A percentile compares a stretch with the other conserved stretches of the same genome.
phyloP scores from a whole-genome alignment of 2,113 vertebrate genomes.

The Lepus americanus region DNA sequence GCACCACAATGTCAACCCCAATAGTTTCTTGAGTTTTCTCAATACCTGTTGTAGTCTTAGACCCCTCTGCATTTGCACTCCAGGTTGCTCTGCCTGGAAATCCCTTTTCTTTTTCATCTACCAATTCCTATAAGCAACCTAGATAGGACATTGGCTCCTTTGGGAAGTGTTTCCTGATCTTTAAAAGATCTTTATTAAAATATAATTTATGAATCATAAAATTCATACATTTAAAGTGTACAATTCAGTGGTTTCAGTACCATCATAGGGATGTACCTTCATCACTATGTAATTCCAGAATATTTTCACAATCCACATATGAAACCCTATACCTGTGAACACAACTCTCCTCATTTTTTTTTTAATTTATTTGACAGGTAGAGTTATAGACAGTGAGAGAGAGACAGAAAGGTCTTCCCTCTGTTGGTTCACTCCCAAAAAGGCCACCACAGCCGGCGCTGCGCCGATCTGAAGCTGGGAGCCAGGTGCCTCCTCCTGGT shows the following conservation, averaged over 20 bases:
- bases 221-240: not conserved
- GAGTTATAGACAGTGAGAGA: too few species aligned
- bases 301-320: not conserved
- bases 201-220: not conserved
- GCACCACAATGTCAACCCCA: too few species aligned
- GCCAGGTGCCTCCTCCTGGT: too few species aligned
- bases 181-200: not conserved
- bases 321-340: not conserved
- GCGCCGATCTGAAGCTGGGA: too few species aligned
- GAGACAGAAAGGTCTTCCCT: too few species aligned
- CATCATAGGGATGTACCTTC: not conserved
- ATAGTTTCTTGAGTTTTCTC: not conserved
- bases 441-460: not conserved
- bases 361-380: too few species aligned
- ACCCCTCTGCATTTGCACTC: not conserved
- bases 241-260: not conserved
- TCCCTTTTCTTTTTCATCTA: not conserved
- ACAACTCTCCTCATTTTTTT: not conserved
- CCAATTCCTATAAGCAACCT: not conserved
- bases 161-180: not conserved
- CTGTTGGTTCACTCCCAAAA: too few species aligned
- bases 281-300: not conserved
- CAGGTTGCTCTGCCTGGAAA: not conserved
- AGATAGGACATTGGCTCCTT: not conserved
- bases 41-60: too few species aligned